phyloP scores from a whole-genome alignment of 1,140 invertebrate species.

The Chironomus striatipennis region DNA sequence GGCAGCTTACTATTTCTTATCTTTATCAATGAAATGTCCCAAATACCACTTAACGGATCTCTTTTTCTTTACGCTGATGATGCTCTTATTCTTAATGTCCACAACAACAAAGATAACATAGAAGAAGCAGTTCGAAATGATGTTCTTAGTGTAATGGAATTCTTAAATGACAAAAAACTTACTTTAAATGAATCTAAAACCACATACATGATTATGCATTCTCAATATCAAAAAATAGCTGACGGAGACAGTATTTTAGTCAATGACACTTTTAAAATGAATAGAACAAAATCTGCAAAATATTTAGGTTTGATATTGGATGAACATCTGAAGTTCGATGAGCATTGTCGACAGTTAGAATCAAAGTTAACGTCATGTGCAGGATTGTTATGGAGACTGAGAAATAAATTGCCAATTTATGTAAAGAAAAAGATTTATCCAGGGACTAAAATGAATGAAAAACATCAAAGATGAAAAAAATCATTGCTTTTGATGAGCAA shows the following conservation, averaged over 20 bases:
- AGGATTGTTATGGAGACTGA: not conserved
- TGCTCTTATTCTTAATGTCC: no score
- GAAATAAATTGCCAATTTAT: not conserved
- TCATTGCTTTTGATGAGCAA: no score
- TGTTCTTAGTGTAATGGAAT: no score
- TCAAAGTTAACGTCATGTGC: not conserved
- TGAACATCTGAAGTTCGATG: not conserved
- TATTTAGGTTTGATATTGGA: not conserved
- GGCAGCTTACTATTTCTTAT: not conserved
- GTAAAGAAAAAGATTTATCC: not conserved
- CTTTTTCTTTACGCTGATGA: not conserved
- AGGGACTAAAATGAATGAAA: no score
- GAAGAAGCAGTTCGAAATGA: no score
- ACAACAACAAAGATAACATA: no score
- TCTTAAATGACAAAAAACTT: not conserved
- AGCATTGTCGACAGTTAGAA: not conserved
- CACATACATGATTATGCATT: not conserved
- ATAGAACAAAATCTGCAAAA: not conserved
- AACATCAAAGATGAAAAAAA: no score
- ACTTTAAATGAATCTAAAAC: not conserved
- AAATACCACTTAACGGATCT: not conserved
- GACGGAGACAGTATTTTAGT: not conserved
- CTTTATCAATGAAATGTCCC: not conserved
- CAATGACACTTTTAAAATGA: not conserved
- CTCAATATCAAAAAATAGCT: not conserved